Conservation (phyloP, 2,888 invertebrate species). For the Zaprionus bogoriensis region DNA sequence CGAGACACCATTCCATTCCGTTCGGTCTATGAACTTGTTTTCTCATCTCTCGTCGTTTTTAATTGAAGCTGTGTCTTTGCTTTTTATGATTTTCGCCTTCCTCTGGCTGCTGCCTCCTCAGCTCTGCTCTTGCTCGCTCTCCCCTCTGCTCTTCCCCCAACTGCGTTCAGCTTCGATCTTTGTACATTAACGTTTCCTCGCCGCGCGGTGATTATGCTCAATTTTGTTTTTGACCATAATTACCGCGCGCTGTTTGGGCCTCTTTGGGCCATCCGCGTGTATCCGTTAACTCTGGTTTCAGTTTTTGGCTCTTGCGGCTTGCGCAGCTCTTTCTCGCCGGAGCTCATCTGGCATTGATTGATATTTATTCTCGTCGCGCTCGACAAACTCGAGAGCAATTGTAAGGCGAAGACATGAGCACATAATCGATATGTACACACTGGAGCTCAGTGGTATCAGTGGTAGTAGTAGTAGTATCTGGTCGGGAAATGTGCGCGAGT, state of each 20-base stretch:
- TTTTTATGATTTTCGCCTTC: slow-evolving; percentile 48
- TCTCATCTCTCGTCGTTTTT: slow-evolving; percentile 52
- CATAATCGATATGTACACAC: slow-evolving; percentile 11
- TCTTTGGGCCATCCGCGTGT: slow-evolving; percentile 40
- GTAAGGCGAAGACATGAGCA: slow-evolving; percentile 24
- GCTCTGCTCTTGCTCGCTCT: slow-evolving; percentile 5
- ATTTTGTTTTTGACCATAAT: slow-evolving; percentile 76
- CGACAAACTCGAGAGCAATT: slow-evolving; percentile 45
- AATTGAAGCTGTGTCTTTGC: slow-evolving; percentile 74
- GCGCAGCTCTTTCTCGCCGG: slow-evolving; percentile 56
- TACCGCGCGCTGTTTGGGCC: no score
- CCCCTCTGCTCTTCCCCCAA: slow-evolving; percentile 16
- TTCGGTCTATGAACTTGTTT: slow-evolving; percentile 76
- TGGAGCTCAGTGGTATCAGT: background rate
- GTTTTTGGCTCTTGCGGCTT: slow-evolving; percentile 27
- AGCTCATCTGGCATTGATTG: slow-evolving; percentile 61
- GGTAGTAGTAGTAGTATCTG: no score
- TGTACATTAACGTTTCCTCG: slow-evolving; percentile 64
- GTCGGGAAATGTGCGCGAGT: slow-evolving; percentile 16
- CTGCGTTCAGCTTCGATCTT: slow-evolving; percentile 71
- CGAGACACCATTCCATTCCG: slow-evolving; percentile 50
- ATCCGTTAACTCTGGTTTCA: slow-evolving; percentile 46
- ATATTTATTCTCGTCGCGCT: slow-evolving; percentile 53
- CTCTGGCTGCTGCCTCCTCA: slow-evolving; percentile 8
- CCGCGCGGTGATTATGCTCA: slow-evolving; percentile 72